phyloP scores from a whole-genome alignment of 2,888 invertebrate species.

The Macaria notata region DNA sequence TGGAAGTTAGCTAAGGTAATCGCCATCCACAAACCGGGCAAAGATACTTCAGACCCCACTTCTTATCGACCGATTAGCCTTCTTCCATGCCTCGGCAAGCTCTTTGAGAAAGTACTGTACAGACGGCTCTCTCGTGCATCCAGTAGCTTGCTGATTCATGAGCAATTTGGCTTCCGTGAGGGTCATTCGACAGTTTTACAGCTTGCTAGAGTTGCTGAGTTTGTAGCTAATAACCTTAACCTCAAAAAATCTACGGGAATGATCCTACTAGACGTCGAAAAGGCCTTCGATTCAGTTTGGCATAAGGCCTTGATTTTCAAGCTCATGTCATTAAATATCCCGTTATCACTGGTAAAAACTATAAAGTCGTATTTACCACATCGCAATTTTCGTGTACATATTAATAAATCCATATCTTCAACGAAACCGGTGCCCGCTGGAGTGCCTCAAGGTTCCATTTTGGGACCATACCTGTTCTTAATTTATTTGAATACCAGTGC shows the following conservation, averaged over 20 bases:
- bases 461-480: neutral
- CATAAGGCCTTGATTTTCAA: no score
- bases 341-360: no score
- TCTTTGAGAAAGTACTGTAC: slow-evolving; percentile 12
- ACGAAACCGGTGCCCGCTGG: neutral
- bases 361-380: no score
- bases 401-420: neutral
- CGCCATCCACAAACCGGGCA: slow-evolving; percentile 11
- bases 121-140: neutral
- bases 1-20: slow-evolving; percentile 14
- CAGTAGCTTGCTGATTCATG: neutral
- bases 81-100: slow-evolving; percentile 6
- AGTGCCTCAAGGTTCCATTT: neutral
- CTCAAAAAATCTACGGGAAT: slow-evolving; percentile 2
- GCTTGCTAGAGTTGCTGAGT: slow-evolving; percentile 6
- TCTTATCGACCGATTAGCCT: slow-evolving; percentile 12
- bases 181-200: slow-evolving; percentile 10
- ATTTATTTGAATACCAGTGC: slow-evolving; percentile 1
- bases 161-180: slow-evolving; percentile 12
- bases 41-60: slow-evolving; percentile 2
- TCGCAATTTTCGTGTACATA: neutral
- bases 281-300: no score
- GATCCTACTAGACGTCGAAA: no score
- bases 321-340: no score
- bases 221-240: slow-evolving; percentile 2